Base-by-base conservation (phyloP, 2,888 invertebrate species). In the Hybos culiciformis region DNA sequence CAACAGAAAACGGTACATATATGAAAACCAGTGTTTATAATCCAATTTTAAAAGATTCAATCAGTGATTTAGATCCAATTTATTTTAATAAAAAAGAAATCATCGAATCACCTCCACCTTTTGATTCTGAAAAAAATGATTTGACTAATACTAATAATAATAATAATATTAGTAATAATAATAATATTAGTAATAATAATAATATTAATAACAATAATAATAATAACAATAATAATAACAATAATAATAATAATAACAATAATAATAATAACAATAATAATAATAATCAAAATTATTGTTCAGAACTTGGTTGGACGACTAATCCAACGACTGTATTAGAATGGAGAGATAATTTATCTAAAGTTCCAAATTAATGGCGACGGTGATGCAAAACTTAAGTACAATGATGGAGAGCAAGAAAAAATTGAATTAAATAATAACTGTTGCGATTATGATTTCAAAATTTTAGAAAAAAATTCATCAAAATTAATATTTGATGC, bases 1-100 rank as follows among this genome's bases (percentile, higher is more conserved):
- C 54, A 4, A 55, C 54, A 0, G 57, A 56, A 1, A 63, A 61
- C 52, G 67, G 66, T 1, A 61, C 63, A 0, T 66, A 66, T 39
- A 53, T 66, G 8, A 64, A 62, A 32, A 62, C 66, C 2, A 67
- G 67, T 32, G 61, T 63, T 14, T 66, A 66, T 48, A 60, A 60
- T 46, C 65, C 66, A 1, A 54, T 63, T 7, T 56, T 57, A 42
- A 61, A 58, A 42, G 57, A 60, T 23, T 39, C 43, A 11, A 43
- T 14, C 18, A 42, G n/a, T n/a, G 20, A 26, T 19, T 11, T n/a
- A 9, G 15, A 32, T 31, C 23, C 6, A 21, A 6, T 23, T 15
- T 19, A 40, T 31, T 33, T 33, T 18, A 39, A 24, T 3, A 44
- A 41, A 37, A 44, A 45, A 20, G 43, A 46, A n/a, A 14, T 24